These are phyloP conservation scores for Corythoichthys haematopterus DNA, from an alignment of 2,113 vertebrate species.

Conservation along the genomic window DNA sequence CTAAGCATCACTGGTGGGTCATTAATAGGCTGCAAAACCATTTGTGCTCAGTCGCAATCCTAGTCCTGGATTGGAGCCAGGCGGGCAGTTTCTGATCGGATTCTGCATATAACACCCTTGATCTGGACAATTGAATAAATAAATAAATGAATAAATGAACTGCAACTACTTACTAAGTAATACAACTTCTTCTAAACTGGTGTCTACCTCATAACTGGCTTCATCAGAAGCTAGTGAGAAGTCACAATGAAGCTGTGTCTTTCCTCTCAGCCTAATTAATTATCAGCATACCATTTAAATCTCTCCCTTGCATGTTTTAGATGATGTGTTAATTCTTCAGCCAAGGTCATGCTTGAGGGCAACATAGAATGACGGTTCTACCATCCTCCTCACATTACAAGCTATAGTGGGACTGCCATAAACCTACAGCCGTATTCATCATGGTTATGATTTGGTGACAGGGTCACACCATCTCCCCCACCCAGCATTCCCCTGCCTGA, in stretches of 20 bases:
- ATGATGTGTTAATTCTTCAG: slow-evolving; percentile 32
- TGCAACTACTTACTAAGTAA: slow-evolving; percentile 20
- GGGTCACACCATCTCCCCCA: slow-evolving; percentile 27
- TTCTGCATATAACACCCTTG: slow-evolving; percentile 20
- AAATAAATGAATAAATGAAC: slow-evolving; percentile 41
- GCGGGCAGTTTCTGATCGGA: slow-evolving; percentile 33
- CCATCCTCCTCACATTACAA: slow-evolving; percentile 50
- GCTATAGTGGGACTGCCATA: slow-evolving; percentile 46
- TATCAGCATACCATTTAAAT: slow-evolving; percentile 43
- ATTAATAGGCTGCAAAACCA: slow-evolving; percentile 31
- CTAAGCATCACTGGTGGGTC: slow-evolving; percentile 17
- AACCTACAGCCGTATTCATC: slow-evolving; percentile 61
- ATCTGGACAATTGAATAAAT: slow-evolving; percentile 45
- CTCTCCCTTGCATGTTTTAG: slow-evolving; percentile 44
- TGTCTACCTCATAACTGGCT: slow-evolving; percentile 21
- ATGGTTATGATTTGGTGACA: slow-evolving; percentile 71
- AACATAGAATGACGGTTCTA: slow-evolving; percentile 35
- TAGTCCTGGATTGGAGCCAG: slow-evolving; percentile 30
- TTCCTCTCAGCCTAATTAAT: slow-evolving; percentile 47
- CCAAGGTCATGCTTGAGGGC: slow-evolving; percentile 30
- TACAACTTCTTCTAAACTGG: slow-evolving; percentile 24
- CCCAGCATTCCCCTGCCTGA: slow-evolving; percentile 41
- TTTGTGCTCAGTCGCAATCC: slow-evolving; percentile 40
- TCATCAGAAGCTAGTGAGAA: slow-evolving; percentile 30
- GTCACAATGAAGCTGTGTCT: slow-evolving; percentile 20